Percentiles rank a stretch among this genome's conserved stretches.
These are phyloP conservation scores for Odontothrips loti DNA, from an alignment of 2,888 invertebrate species.

Conservation along the genomic window DNA sequence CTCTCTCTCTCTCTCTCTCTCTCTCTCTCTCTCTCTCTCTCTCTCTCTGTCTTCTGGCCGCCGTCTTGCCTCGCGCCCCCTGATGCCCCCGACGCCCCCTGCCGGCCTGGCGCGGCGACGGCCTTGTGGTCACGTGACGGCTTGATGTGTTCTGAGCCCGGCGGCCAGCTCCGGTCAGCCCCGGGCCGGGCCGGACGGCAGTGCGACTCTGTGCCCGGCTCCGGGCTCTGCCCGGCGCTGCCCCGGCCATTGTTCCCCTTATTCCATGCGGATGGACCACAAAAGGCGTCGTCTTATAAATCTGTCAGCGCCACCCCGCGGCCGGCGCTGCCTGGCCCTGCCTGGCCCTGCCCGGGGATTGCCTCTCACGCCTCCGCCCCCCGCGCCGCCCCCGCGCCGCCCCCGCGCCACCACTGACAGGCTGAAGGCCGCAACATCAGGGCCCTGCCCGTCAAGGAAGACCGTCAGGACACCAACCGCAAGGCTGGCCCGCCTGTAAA, in stretches of 20 bases:
- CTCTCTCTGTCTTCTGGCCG: no score
- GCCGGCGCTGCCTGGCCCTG: not conserved
- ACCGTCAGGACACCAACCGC: not conserved
- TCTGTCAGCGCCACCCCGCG: conserved; percentile 18
- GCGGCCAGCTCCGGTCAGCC: not conserved
- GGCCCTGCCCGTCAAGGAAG: not conserved
- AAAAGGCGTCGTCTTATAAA: conserved; percentile 17
- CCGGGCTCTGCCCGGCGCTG: not conserved
- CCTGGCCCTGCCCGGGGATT: not conserved
- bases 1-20: no score
- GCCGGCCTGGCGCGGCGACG: not conserved
- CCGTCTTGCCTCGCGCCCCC: not conserved
- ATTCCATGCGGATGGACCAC: conserved; percentile 21
- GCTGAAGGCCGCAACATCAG: not conserved
- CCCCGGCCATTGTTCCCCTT: not conserved
- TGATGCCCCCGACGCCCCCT: not conserved
- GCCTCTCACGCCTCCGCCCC: not conserved
- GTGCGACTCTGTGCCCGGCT: no score
- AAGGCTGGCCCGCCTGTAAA: no score
- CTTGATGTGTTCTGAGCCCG: not conserved
- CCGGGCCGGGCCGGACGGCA: no score
- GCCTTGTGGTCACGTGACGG: conserved; percentile 12
- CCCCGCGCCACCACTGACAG: not conserved
- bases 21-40: no score
- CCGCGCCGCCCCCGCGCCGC: not conserved